Base-by-base conservation (phyloP, 2,888 invertebrate genomes). In the Limnephilus marmoratus region DNA sequence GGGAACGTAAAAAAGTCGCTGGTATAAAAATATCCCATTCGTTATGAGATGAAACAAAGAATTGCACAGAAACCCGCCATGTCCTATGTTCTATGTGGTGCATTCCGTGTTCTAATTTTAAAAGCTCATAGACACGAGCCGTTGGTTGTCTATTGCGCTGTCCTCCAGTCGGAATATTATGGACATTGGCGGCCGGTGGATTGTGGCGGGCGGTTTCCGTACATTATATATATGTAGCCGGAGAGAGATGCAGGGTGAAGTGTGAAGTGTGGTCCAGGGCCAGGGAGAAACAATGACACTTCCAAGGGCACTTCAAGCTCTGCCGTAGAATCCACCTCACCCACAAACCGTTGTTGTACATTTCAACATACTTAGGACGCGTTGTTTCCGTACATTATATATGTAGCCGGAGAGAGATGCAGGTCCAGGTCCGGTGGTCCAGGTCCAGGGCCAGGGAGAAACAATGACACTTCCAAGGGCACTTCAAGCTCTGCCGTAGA, bases 41-140 rank as follows among this genome's bases (percentile, higher is more conserved):
- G 83, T 11, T 83, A 34, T n/a, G 83, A 31, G 83, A 68, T 15
- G 24, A 34, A 31, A 86, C 86, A 45, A 86, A 86, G 49, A 86
- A 86, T 45, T n/a, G 45, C 45, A 83, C 37, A 12, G 24, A 34
- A 83, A 15, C 13, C 37, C 18, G 37, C 37, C 34, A 7, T 24
- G 15, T 34, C 31, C 53, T 68, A 68, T 68, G 68, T n/a, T 34
- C 53, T 80, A 89, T 86, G 81, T 41, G 88, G 37, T 89, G 88
- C 88, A 89, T 89, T 89, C 88, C 45, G 68, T 12, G 34, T 37
- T 68, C 88, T 89, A 89, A 89, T 80, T 89, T n/a, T 89, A 81
- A 89, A 89, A 80, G 88, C 68, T 37, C 31, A 18, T 87, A 29
- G 85, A n/a, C 85, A n/a, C 41, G 24, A n/a, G n/a, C 34, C 5